Evolutionary conservation across 2,888 invertebrate species (phyloP).

Genomic region (Julus scanicus): DNA sequence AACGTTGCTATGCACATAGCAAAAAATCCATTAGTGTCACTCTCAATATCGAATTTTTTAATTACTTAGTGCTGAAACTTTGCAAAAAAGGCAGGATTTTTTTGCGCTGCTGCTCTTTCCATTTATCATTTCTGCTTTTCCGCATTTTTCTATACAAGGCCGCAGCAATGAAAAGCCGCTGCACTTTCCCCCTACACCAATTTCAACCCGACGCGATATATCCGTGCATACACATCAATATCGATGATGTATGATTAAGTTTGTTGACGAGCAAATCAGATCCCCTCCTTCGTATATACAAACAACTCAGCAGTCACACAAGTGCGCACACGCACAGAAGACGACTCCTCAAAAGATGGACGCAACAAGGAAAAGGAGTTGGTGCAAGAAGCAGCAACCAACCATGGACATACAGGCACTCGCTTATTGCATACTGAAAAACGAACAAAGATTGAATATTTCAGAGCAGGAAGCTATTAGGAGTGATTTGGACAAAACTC

Average conservation of each 20-base stretch:
- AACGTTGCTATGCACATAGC: background rate
- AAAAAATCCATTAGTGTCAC: conserved; percentile 42
- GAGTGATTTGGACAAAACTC: too few species aligned
- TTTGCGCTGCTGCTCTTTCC: conserved; percentile 34
- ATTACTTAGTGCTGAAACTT: conserved; percentile 32
- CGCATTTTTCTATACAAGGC: conserved; percentile 9
- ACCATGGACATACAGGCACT: background rate
- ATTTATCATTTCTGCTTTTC: conserved; percentile 35
- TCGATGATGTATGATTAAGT: conserved; percentile 38
- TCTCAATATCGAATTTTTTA: conserved; percentile 42
- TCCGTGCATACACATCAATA: background rate
- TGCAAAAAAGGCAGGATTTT: conserved; percentile 4
- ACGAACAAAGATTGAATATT: too few species aligned
- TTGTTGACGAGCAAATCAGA: conserved; percentile 38
- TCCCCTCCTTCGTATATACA: conserved; percentile 15
- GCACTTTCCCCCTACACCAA: conserved; percentile 10
- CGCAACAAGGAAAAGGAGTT: background rate
- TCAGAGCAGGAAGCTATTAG: too few species aligned
- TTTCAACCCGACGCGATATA: background rate
- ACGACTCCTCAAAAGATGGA: background rate
- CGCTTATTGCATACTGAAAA: background rate
- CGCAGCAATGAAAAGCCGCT: background rate
- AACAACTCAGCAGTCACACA: conserved; percentile 13
- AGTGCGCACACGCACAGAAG: background rate
- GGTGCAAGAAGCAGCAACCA: background rate